Percentiles rank a stretch among this genome's conserved stretches.
Evolutionary conservation across 2,113 vertebrate species (phyloP).

Genomic region (Pristiophorus japonicus): DNA sequence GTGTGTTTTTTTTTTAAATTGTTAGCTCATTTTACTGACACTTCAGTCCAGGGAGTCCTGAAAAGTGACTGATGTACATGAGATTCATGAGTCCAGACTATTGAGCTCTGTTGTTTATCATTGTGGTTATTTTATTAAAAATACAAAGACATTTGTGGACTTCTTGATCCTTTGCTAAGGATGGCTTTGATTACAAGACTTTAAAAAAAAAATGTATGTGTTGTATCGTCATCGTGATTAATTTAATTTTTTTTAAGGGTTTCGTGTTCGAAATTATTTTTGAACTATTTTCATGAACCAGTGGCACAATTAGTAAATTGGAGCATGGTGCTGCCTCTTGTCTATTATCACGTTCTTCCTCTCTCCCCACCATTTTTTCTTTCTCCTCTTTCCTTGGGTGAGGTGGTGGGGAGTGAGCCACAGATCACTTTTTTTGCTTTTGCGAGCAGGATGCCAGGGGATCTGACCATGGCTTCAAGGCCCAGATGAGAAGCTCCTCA

Average conservation of each 20-base stretch:
- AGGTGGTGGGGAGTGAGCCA: background rate
- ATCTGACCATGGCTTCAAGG: background rate
- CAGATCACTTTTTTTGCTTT: background rate
- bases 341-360: background rate
- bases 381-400: background rate
- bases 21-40: background rate
- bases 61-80: background rate
- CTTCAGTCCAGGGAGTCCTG: background rate
- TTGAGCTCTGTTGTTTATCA: background rate
- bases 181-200: background rate
- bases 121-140: background rate
- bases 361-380: too few relatives aligned
- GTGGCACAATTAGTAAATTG: too few relatives aligned
- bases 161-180: background rate
- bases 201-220: background rate
- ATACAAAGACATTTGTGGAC: background rate
- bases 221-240: too few relatives aligned
- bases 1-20: background rate
- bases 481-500: background rate
- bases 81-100: background rate
- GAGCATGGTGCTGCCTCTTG: background rate
- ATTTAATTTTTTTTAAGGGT: too few relatives aligned
- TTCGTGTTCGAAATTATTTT: background rate
- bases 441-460: background rate
- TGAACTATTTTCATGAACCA: background rate